Evolutionary conservation across 1,140 invertebrate species (phyloP).

Genomic region (Heliothis subflexa): DNA sequence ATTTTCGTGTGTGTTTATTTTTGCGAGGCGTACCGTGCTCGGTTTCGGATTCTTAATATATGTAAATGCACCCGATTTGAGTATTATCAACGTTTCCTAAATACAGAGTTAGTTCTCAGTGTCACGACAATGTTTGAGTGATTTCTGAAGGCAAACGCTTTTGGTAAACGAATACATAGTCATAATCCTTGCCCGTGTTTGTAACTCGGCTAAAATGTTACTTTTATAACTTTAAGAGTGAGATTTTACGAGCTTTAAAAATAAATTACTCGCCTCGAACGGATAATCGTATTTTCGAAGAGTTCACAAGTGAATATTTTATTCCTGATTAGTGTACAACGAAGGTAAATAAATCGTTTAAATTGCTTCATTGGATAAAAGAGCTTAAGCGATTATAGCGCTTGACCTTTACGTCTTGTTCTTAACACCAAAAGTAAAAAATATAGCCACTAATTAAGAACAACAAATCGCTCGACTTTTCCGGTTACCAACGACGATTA

Average conservation of each 20-base stretch:
- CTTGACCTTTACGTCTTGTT: slow-evolving; percentile 23
- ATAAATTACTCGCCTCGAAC: slow-evolving; percentile 80
- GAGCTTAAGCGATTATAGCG: slow-evolving; percentile 52
- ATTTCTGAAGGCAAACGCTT: slow-evolving; percentile 74
- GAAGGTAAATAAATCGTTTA: slow-evolving; percentile 73
- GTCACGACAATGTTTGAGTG: slow-evolving; percentile 78
- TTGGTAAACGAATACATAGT: slow-evolving; percentile 64
- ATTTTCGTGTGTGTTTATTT: slow-evolving; percentile 73
- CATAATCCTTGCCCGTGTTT: slow-evolving; percentile 70
- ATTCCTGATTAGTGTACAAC: slow-evolving; percentile 70
- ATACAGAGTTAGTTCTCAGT: slow-evolving; percentile 72
- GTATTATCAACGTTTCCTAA: slow-evolving; percentile 64
- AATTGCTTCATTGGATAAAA: slow-evolving; percentile 51
- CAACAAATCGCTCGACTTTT: slow-evolving; percentile 40
- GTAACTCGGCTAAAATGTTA: slow-evolving; percentile 83
- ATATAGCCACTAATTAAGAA: slow-evolving; percentile 42
- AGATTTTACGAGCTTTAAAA: slow-evolving; percentile 85
- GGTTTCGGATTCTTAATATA: slow-evolving; percentile 67
- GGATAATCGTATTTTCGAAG: slow-evolving; percentile 74
- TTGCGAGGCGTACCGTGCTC: slow-evolving; percentile 59
- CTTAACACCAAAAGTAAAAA: slow-evolving; percentile 32
- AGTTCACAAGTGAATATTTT: slow-evolving; percentile 79
- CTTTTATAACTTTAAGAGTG: slow-evolving; percentile 83
- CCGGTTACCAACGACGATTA: slow-evolving; percentile 54
- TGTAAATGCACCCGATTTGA: slow-evolving; percentile 70